Base-by-base conservation (phyloP, 2,797 vertebrate species). In the Tenualosa thibaudeaui region DNA sequence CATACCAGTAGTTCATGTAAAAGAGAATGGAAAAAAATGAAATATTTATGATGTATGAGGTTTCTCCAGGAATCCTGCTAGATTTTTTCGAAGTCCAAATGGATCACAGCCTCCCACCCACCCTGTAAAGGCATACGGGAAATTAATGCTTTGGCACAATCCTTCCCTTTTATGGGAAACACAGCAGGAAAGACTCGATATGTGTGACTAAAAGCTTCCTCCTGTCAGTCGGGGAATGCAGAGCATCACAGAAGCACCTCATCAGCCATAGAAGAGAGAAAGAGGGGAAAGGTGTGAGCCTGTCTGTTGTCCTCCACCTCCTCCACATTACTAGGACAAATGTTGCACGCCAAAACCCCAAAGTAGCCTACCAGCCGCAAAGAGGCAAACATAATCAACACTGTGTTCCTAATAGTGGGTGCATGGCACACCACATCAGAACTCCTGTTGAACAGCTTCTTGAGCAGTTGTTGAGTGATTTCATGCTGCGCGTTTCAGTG, bases 181-280 rank as follows among this genome's bases (percentile, higher is more conserved):
- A 40, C 37, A 37, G 83, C 85, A 85, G 86, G 88, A 17, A 75
- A 26, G 43, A 43, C 83, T 54, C 43, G 81, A 83, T 84, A 78
- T 24, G 86, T 84, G 78, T 86, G 87, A 92, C 90, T 90, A 89
- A 92, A 91, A 62, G 81, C 81, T 89, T 88, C 84, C 86, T 90
- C 89, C 85, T 84, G 85, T 85, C 86, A 78, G 10, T 40, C 86
- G 49, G 68, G 85, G 87, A 88, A 82, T 22, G 82, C 81, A 46
- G 3, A 15, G 60, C 37, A 65, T 90, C 89, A 84, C 54, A 82
- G 81, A 19, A 84, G 51, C 43, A 46, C 62, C 26, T 54, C 53
- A 3, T 9, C 84, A 78, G 84, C 83, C 86, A 71, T 84, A 84
- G 88, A 87, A 90, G 50, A 75, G 81, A 89, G 81, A 84, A 49